Percentiles rank a stretch among this genome's conserved stretches.
Conservation (phyloP, 1,140 invertebrate species). For the Probaryconus sp. region DNA sequence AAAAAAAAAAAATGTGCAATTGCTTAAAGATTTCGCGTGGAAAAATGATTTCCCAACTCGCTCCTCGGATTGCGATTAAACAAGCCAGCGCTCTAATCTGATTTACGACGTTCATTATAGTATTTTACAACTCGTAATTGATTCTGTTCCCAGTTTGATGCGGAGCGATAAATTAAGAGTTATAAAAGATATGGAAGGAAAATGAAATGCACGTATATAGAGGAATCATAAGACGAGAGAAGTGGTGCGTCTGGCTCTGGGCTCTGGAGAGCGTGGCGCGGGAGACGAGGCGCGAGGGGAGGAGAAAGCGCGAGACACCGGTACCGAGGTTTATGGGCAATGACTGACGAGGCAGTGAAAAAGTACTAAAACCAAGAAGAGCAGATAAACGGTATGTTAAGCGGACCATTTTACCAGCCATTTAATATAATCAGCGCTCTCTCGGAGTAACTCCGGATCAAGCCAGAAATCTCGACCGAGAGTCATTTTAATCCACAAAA, state of each 20-base stretch:
- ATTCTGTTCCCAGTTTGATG: slow-evolving; percentile 31
- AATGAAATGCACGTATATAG: slow-evolving; percentile 33
- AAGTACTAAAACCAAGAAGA: slow-evolving; percentile 78
- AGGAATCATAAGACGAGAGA: slow-evolving; percentile 31
- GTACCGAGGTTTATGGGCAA: slow-evolving; percentile 75
- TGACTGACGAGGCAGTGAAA: slow-evolving; percentile 78
- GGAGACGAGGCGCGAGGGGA: slow-evolving; percentile 9
- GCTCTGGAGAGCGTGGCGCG: slow-evolving; percentile 5
- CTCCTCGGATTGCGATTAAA: slow-evolving; percentile 23
- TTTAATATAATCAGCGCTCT: slow-evolving; percentile 78
- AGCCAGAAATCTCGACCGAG: slow-evolving; percentile 1
- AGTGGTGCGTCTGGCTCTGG: not conserved
- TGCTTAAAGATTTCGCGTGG: too few relatives aligned
- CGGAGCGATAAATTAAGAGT: slow-evolving; percentile 38
- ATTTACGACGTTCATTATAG: slow-evolving; percentile 38
- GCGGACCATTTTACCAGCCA: slow-evolving; percentile 77
- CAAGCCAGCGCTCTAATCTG: slow-evolving; percentile 18
- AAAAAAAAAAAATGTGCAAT: too few relatives aligned
- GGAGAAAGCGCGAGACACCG: slow-evolving; percentile 43
- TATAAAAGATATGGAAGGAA: slow-evolving; percentile 38
- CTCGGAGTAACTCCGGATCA: slow-evolving; percentile 67
- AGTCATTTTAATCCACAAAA: slow-evolving; percentile 21
- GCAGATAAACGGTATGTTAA: slow-evolving; percentile 78
- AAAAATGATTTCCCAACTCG: slow-evolving; percentile 8
- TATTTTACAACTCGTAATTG: slow-evolving; percentile 43